These are phyloP conservation scores for Metaphire vulgaris DNA, from an alignment of 1,140 invertebrate genomes.

Conservation along the genomic window DNA sequence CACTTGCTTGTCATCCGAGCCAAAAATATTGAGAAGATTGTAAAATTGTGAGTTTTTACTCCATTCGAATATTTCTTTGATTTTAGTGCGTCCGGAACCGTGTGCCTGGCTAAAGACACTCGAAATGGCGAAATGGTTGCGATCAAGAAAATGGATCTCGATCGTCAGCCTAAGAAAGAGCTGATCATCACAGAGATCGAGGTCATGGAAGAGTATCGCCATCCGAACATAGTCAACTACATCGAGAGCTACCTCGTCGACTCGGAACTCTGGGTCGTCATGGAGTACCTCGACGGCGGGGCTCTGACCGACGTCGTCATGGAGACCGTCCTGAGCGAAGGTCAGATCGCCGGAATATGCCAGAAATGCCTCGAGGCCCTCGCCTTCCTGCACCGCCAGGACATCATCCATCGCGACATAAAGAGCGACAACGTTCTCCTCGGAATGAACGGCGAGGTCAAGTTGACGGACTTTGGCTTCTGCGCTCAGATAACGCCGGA, in stretches of 20 bases:
- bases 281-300: conserved; percentile 57
- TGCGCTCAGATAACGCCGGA: conserved; percentile 46
- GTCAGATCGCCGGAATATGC: conserved; percentile 96
- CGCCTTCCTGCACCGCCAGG: conserved; percentile 7
- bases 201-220: conserved; percentile 47
- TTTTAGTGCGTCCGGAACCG: conserved; percentile 53
- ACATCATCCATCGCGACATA: conserved; percentile 42
- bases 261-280: conserved; percentile 59
- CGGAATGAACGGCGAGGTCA: conserved; percentile 49
- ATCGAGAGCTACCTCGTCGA: conserved; percentile 82
- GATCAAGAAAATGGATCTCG: conserved; percentile 56
- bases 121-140: conserved; percentile 48
- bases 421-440: conserved; percentile 54
- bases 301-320: conserved; percentile 57
- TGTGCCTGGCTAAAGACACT: conserved; percentile 47
- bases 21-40: no score
- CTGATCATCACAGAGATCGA: conserved; percentile 56
- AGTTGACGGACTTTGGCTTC: conserved; percentile 53
- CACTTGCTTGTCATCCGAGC: no score
- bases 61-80: no score
- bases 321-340: conserved; percentile 59
- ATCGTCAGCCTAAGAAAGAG: conserved; percentile 56
- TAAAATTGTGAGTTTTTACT: no score
- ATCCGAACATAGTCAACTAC: conserved; percentile 59
- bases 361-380: conserved; percentile 56